These are phyloP conservation scores for Electrona antarctica DNA, from an alignment of 2,113 vertebrate genomes.

Conservation along the genomic window DNA sequence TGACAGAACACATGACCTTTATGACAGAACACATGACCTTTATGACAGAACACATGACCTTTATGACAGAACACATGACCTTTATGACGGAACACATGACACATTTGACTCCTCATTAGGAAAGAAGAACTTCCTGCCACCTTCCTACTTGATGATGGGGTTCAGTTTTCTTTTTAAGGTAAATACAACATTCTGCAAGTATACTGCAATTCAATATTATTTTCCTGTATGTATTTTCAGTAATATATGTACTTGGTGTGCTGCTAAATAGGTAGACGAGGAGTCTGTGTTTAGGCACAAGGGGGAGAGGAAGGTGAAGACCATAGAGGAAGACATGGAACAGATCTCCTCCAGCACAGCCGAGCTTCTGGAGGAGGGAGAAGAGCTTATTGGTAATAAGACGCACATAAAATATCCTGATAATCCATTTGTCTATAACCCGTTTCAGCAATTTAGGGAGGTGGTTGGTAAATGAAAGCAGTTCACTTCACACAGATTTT, in stretches of 20 bases:
- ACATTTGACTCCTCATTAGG: conserved; percentile 74
- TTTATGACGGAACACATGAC: too few species aligned
- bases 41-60: too few species aligned
- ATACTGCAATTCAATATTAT: neutral
- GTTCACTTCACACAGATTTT: too few species aligned
- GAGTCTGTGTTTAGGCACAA: conserved; percentile 88
- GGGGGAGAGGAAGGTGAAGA: conserved; percentile 90
- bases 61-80: too few species aligned
- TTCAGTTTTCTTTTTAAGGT: conserved; percentile 99
- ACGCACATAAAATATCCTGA: neutral
- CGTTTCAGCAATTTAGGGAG: too few species aligned
- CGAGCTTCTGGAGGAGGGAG: conserved; percentile 85
- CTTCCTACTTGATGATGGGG: conserved; percentile 98
- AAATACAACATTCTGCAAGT: conserved; percentile 19
- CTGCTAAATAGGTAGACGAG: conserved; percentile 87
- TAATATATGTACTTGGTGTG: neutral
- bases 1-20: too few species aligned
- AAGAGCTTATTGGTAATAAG: conserved; percentile 85
- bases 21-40: too few species aligned
- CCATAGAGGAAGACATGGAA: conserved; percentile 89
- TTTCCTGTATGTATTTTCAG: neutral
- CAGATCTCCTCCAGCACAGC: conserved; percentile 78
- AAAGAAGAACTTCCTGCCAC: conserved; percentile 98
- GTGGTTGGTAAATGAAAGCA: too few species aligned
- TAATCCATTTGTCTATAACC: too few species aligned